Base-by-base conservation (phyloP, 2,113 vertebrate species). In the Alouatta palliata region DNA sequence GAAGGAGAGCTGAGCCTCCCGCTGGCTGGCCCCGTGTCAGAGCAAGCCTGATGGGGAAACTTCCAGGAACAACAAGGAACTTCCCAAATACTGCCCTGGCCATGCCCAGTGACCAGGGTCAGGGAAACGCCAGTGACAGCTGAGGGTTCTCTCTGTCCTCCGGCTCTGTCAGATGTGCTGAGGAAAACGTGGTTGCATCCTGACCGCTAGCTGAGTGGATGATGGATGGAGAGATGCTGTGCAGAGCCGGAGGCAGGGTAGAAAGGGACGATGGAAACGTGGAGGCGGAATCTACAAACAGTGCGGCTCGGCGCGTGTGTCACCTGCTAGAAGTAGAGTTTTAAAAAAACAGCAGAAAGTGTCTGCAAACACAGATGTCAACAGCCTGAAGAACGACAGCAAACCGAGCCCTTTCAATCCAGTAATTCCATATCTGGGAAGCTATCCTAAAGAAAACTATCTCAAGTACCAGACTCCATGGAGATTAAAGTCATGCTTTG, bases 391-490 rank as follows among this genome's bases (percentile, higher is more conserved):
- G 7, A 64, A 4, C 61, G 64, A 0, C 43, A 35, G 4, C 66
- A 10, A 37, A 49, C 68, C 30, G 27, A 30, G 27, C 27, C 19
- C 32, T 45, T 10, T 2, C 17, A 58, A 61, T 19, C 12, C 32
- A 6, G 11, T 0, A 13, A 21, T 68, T 23, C 56, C 61, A 49
- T 30, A 56, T 92, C 70, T 27, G 86, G 82, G 27, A 56, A 68
- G 5, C 2, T 10, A 0, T 11, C 71, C 49, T 27, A 6, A 7
- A 49, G 58, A 76, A 73, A 58, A 61, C 4, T 2, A 25, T 32
- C 43, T 17, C 0, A 8, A 47, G 40, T 10, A 6, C 5, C 25
- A 3, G 1, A 40, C 21, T 3, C 4, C n/a, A 17, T 0, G 8
- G 52, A 14, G 6, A 43, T 25, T 14, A 10, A 40, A 40, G 40